Conservation (phyloP, 1,140 invertebrate species). For the Papilio helenus region DNA sequence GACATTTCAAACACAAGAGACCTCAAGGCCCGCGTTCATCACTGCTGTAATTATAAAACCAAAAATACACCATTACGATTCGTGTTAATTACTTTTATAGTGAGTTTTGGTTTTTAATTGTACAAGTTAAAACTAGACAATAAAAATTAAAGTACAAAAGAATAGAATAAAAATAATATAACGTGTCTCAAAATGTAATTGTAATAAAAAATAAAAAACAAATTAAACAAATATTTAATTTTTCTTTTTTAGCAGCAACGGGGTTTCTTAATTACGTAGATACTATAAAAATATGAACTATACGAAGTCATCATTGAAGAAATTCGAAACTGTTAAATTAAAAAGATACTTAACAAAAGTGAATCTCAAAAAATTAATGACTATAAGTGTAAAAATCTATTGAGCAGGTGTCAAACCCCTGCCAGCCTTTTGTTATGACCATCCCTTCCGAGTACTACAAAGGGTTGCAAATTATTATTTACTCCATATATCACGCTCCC, state of each 20-base stretch:
- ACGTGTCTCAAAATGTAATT: no score
- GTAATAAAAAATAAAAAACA: no score
- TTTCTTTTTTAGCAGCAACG: no score
- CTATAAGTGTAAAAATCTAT: slow-evolving; percentile 41
- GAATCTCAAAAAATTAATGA: neutral
- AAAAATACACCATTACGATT: neutral
- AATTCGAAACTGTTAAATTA: neutral
- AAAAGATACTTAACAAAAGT: neutral
- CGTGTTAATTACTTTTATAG: neutral
- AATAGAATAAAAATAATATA: no score
- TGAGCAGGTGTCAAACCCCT: slow-evolving; percentile 69
- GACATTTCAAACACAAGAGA: slow-evolving; percentile 31
- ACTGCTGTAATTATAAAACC: slow-evolving; percentile 14
- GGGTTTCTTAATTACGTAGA: no score
- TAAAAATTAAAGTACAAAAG: no score
- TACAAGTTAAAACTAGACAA: neutral
- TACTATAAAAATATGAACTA: no score
- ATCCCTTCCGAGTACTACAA: slow-evolving; percentile 57
- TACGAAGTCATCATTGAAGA: no score
- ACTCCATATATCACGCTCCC: slow-evolving; percentile 69
- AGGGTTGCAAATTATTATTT: slow-evolving; percentile 81
- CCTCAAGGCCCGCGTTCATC: slow-evolving; percentile 28
- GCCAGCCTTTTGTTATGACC: slow-evolving; percentile 60
- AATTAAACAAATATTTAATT: no score
- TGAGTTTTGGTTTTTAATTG: neutral